A percentile compares a stretch with the other conserved stretches of the same genome.
Evolutionary conservation across 37 sponge, comb jelly and placozoan genomes (phyloP).

Genomic region (Geodia barretti): DNA sequence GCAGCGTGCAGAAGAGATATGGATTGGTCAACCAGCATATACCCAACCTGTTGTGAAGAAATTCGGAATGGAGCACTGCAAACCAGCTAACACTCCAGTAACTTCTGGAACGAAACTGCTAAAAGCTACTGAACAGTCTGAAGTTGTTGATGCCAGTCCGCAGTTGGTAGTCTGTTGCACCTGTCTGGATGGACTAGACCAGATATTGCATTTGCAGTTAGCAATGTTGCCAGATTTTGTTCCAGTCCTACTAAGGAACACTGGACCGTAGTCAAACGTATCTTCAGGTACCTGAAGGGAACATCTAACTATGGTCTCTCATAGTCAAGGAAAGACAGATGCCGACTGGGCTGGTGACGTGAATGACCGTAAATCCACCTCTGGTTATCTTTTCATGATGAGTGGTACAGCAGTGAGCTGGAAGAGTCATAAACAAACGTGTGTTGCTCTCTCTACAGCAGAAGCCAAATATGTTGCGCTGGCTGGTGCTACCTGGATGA

Average conservation of each 20-base stretch:
- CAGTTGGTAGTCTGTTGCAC: constrained; percentile 47
- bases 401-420: constrained; percentile 40
- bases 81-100: constrained; percentile 32
- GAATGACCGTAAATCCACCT: constrained; percentile 31
- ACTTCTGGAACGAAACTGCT: constrained; percentile 16
- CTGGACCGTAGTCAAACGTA: constrained; percentile 47
- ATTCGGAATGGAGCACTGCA: constrained; percentile 51
- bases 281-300: constrained; percentile 44
- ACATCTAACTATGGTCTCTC: constrained; percentile 32
- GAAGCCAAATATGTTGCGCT: constrained; percentile 59
- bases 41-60: constrained; percentile 40
- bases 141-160: constrained; percentile 33
- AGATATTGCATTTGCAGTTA: constrained; percentile 53
- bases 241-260: constrained; percentile 38
- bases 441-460: constrained; percentile 34
- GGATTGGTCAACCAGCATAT: constrained; percentile 72
- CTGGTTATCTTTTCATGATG: constrained; percentile 43
- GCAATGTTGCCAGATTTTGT: constrained; percentile 44
- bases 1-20: constrained; percentile 36
- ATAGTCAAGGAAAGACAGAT: constrained; percentile 16
- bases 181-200: constrained; percentile 56
- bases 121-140: constrained; percentile 19
- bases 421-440: constrained; percentile 34
- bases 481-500: constrained; percentile 50
- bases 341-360: constrained; percentile 53